Conservation (phyloP, 2,113 vertebrate species). For the Heptranchias perlo region DNA sequence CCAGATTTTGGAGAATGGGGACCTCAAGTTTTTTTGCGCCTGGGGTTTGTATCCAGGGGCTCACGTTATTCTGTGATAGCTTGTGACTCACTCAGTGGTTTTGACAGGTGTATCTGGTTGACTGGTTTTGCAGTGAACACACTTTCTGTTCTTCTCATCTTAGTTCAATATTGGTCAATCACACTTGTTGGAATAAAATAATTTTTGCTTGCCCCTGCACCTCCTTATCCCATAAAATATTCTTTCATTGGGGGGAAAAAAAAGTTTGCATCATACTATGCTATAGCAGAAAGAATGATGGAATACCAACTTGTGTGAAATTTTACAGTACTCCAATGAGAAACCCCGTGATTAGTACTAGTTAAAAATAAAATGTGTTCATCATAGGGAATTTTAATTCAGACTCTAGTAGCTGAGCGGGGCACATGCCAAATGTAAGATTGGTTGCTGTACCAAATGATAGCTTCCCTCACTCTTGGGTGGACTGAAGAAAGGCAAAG, state of each 20-base stretch:
- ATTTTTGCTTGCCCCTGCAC: background rate
- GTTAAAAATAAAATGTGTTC: background rate
- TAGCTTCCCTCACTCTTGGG: background rate
- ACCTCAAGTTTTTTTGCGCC: background rate
- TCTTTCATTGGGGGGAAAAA: background rate
- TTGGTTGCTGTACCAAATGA: background rate
- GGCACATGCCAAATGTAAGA: background rate
- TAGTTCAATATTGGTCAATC: background rate
- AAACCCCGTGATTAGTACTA: background rate
- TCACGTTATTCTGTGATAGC: background rate
- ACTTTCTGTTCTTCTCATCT: background rate
- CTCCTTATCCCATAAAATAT: background rate
- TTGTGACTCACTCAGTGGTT: background rate
- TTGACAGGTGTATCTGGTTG: background rate
- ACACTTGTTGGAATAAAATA: background rate
- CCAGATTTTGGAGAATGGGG: background rate
- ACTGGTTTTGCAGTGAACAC: background rate
- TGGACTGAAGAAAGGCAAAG: background rate
- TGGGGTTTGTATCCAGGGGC: background rate
- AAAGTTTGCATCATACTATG: background rate
- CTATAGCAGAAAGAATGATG: background rate
- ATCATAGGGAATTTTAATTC: background rate
- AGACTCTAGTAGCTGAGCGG: too few relatives aligned
- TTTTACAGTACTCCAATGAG: background rate
- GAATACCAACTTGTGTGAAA: background rate